phyloP scores from a whole-genome alignment of 2,888 invertebrate genomes.

The Amaurobius ferox region DNA sequence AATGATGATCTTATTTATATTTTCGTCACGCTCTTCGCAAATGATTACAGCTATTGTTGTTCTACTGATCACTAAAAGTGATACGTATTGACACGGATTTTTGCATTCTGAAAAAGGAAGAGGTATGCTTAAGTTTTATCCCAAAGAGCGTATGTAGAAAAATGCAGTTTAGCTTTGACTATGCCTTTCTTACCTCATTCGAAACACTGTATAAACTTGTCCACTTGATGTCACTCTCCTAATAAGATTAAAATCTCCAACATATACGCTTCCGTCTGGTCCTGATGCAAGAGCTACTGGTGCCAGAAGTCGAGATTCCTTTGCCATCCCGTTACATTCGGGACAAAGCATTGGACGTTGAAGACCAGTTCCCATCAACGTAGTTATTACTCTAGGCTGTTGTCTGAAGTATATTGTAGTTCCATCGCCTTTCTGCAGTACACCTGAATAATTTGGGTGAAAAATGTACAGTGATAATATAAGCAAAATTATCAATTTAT shows the following conservation, averaged over 20 bases:
- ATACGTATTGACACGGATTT: too few species aligned
- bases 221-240: constrained; percentile 91
- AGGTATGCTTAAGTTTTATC: too few species aligned
- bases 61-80: too few species aligned
- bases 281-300: constrained; percentile 95
- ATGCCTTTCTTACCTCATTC: constrained; percentile 86
- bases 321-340: constrained; percentile 88
- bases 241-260: constrained; percentile 96
- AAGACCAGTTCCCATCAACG: constrained; percentile 93
- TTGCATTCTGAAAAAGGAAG: too few species aligned
- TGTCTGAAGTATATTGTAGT: constrained; percentile 95
- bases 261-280: constrained; percentile 94
- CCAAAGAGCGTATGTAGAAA: too few species aligned
- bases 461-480: too few species aligned
- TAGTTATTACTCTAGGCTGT: constrained; percentile 92
- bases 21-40: too few species aligned
- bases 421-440: constrained; percentile 97
- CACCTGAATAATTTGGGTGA: too few species aligned
- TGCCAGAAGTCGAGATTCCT: constrained; percentile 88
- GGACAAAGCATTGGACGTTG: constrained; percentile 84
- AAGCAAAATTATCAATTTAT: too few species aligned
- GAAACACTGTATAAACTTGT: constrained; percentile 86
- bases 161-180: too few species aligned
- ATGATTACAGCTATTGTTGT: too few species aligned
- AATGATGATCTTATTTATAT: too few species aligned